Base-by-base conservation (phyloP, 2,888 invertebrate species). In the Drosophila lutescens region DNA sequence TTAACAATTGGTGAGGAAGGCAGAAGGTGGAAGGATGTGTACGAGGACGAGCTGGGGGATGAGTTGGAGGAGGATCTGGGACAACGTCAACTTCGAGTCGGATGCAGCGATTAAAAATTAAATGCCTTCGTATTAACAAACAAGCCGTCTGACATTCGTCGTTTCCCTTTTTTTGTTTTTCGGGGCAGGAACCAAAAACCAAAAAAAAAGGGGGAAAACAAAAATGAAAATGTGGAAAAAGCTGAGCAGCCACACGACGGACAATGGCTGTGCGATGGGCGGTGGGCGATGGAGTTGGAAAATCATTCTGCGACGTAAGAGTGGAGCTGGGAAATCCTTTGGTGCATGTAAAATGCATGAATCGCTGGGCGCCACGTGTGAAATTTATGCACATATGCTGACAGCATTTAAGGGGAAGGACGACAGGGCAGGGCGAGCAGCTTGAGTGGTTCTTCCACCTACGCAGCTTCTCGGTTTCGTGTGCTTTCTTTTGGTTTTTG, bases 311-410 rank as follows among this genome's bases (percentile, higher is more conserved):
- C 7, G 38, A 30, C 13, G 54, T 36, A 30, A 32, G 1, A 9
- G 38, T 43, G 65, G 53, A 61, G 74, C 68, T 73, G 70, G 40
- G 49, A 82, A 86, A 78, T 79, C 86, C 80, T 79, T 78, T 71
- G 74, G 79, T 77, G 77, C 73, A 88, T 84, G 78, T 83, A 72
- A 88, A 84, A 88, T 85, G 79, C 80, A 85, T 86, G 71, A 76
- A 54, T 76, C 55, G 54, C 49, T 61, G 80, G 68, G 74, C 71
- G 79, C 76, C 77, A 85, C 85, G 85, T 88, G 85, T 87, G 85
- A 85, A 88, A 88, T 85, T 86, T 88, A 88, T 85, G 85, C 85
- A 74, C 85, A 86, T 88, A 86, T 86, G 87, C 77, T 82, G 88
- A 78, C 79, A 77, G 69, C 86, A 79, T 77, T 84, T 84, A 74